Evolutionary conservation across 2,113 vertebrate species (phyloP), one percentile per base, ranked within the genome.

Genomic region (Paramormyrops kingsleyae): DNA sequence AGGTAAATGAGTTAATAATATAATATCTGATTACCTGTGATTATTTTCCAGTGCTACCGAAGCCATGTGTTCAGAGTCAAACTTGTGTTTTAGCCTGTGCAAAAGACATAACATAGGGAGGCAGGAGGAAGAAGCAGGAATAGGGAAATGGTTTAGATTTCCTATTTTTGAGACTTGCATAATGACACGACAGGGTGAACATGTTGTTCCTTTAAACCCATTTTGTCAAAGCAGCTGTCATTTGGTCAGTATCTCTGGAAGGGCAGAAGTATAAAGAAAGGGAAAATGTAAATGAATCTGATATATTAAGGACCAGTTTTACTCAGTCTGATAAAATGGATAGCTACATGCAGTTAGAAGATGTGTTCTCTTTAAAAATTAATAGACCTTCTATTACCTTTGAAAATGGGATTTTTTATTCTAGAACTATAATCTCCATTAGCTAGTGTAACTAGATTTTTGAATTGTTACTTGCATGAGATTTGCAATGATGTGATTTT

Each of bases 221-320:
- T 31, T 74, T 31, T 74, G 66, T 35, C 24, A 50, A 50, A 86
- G 47, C 12, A 87, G 44, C 49, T 53, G 46, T 21, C 39, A 47
- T n/a, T 47, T 46, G 19, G 83, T 44, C 9, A 24, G 44, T 84
- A 24, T 47, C 42, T 84, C 83, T 13, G 15, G 17, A 47, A n/a
- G 42, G 39, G n/a, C 3, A 2, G 13, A 83, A 83, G 7, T 5
- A 24, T 17, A 46, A 84, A 39, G 44, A 84, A 46, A 84, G 39
- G 44, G n/a, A 84, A n/a, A 84, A 84, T 47, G 24, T n/a, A 84
- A 84, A 84, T 47, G 44, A 84, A 84, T 46, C 42, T 84, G 83
- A 84, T 8, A 44, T 24, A 42, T 42, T 80, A 80, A 42, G 74
- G 83, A 21, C 42, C 44, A 8, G 17, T 84, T 84, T 47, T 47